Evolutionary conservation across 2,113 vertebrate genomes (phyloP).

Genomic region (Cariama cristata): DNA sequence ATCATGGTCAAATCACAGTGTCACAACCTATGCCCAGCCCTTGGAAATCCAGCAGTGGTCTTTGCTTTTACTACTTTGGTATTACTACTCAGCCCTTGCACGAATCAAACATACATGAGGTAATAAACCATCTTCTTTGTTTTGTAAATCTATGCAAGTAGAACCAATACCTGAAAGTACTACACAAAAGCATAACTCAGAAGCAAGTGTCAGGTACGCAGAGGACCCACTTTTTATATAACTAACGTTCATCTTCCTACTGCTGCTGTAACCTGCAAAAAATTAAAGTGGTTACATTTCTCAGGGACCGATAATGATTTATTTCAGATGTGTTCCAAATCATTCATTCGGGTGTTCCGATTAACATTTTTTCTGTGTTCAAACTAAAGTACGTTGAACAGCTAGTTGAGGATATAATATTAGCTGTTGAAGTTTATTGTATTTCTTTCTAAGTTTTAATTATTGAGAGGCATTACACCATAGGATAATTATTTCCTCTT

Average conservation of each 20-base stretch:
- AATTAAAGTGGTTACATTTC: background rate
- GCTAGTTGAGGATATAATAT: background rate
- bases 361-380: background rate
- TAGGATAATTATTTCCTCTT: background rate
- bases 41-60: background rate
- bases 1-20: background rate
- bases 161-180: background rate
- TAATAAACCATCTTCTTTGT: background rate
- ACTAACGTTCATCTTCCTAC: background rate
- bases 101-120: background rate
- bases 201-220: background rate
- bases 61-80: background rate
- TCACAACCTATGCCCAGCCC: background rate
- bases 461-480: background rate
- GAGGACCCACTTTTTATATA: background rate
- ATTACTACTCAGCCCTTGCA: background rate
- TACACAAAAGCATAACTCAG: background rate
- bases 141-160: background rate
- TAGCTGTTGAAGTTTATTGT: background rate
- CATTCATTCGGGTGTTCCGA: background rate
- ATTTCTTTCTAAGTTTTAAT: background rate
- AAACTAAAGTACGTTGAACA: background rate
- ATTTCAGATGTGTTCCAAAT: background rate
- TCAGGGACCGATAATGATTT: background rate
- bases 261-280: background rate